Evolutionary conservation across 2,888 invertebrate genomes (phyloP).

Genomic region (Standfussiana lucernea): DNA sequence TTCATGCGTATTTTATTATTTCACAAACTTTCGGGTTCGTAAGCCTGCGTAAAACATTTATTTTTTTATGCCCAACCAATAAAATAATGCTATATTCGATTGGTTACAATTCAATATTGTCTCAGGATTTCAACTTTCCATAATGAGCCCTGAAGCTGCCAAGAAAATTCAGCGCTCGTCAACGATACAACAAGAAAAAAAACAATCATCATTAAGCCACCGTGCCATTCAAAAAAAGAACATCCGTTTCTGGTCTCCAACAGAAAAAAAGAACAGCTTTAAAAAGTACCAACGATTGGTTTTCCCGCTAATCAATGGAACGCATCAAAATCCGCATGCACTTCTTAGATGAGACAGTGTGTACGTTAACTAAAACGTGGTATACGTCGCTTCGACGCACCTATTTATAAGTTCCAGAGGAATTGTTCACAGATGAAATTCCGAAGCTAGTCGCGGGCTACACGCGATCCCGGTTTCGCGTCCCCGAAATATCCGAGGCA

Average conservation of each 20-base stretch:
- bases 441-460: conserved; percentile 84
- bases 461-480: conserved; percentile 80
- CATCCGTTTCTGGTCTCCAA: background rate
- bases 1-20: too few species aligned
- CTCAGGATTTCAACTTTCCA: background rate
- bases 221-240: conserved; percentile 26
- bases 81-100: background rate
- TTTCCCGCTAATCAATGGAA: conserved; percentile 47
- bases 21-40: too few species aligned
- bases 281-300: conserved; percentile 10
- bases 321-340: conserved; percentile 45
- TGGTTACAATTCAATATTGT: background rate
- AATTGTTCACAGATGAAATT: conserved; percentile 85
- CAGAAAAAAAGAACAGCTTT: conserved; percentile 4
- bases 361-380: conserved; percentile 70
- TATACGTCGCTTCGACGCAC: conserved; percentile 79
- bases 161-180: conserved; percentile 21
- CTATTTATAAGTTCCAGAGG: conserved; percentile 91
- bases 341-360: conserved; percentile 51
- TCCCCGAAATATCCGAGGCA: conserved; percentile 69
- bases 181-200: conserved; percentile 13
- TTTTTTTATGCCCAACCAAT: background rate
- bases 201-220: conserved; percentile 27
- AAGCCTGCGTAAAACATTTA: too few species aligned
- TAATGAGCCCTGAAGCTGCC: conserved; percentile 14